Evolutionary conservation across 2,797 vertebrate genomes (phyloP).

Genomic region (Bothrops alternatus): DNA sequence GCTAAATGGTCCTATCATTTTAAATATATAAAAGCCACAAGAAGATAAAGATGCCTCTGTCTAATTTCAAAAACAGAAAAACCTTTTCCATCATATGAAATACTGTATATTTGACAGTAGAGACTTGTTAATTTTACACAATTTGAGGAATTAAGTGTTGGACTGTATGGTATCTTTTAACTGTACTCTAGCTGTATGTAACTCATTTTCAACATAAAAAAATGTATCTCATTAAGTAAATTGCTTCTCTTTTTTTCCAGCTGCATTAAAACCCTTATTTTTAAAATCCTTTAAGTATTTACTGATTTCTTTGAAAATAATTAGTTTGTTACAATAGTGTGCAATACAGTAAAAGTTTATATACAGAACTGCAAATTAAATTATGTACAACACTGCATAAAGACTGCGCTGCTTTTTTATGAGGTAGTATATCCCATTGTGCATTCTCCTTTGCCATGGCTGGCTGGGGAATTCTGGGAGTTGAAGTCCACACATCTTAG

Average conservation of each 20-base stretch:
- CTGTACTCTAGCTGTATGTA: conserved; percentile 71
- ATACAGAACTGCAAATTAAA: conserved; percentile 71
- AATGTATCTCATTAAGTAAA: conserved; percentile 72
- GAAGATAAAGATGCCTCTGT: conserved; percentile 67
- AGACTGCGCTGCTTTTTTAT: conserved; percentile 62
- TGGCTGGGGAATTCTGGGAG: too few relatives aligned
- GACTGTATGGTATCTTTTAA: conserved; percentile 73
- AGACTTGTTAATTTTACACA: conserved; percentile 72
- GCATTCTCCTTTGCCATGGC: conserved; percentile 29
- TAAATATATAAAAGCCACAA: conserved; percentile 62
- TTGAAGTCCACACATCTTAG: not conserved
- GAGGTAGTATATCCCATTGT: conserved; percentile 50
- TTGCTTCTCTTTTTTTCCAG: conserved; percentile 72
- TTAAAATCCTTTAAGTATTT: conserved; percentile 71
- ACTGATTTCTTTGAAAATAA: conserved; percentile 69
- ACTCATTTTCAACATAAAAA: conserved; percentile 69
- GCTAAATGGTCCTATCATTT: conserved; percentile 68
- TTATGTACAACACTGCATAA: conserved; percentile 65
- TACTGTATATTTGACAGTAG: conserved; percentile 72
- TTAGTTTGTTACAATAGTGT: conserved; percentile 69
- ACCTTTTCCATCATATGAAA: conserved; percentile 64
- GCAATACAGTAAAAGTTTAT: conserved; percentile 71
- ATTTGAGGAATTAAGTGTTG: conserved; percentile 71
- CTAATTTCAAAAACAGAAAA: conserved; percentile 62
- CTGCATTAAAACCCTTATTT: conserved; percentile 73